Percentiles rank a stretch among this genome's conserved stretches.
phyloP scores from a whole-genome alignment of 2,888 invertebrate species.

The Troides helena region DNA sequence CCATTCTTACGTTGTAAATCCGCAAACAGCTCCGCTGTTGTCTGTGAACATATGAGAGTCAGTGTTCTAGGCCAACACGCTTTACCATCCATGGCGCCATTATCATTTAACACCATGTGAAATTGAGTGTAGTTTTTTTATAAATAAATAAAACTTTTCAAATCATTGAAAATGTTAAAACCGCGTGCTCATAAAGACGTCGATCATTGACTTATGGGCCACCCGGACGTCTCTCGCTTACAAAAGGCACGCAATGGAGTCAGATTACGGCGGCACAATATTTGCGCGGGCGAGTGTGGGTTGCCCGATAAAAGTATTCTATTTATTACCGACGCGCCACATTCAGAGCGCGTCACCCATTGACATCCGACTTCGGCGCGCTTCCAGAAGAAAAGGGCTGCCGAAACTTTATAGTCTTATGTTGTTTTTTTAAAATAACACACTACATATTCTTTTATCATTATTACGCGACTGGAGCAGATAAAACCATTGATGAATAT shows the following conservation, averaged over 20 bases:
- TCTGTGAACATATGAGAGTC: no score
- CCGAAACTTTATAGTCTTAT: slow-evolving; percentile 1
- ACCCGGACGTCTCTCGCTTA: slow-evolving; percentile 35
- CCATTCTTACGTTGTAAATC: no score
- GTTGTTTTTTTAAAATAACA: no score
- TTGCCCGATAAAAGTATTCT: slow-evolving; percentile 77
- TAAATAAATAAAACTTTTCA: not conserved
- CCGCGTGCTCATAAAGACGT: slow-evolving; percentile 27
- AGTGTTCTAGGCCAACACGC: no score
- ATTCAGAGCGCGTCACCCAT: slow-evolving; percentile 74
- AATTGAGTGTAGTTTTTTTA: no score
- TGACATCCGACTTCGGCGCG: slow-evolving; percentile 68
- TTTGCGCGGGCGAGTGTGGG: slow-evolving; percentile 66
- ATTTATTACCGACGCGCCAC: slow-evolving; percentile 72
- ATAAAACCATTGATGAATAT: no score
- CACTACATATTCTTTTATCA: no score
- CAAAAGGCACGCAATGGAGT: slow-evolving; percentile 42
- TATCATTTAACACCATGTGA: no score
- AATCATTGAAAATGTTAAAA: slow-evolving; percentile 20
- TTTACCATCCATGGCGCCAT: no score
- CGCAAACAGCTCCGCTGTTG: no score
- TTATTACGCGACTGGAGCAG: no score
- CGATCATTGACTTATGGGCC: slow-evolving; percentile 36
- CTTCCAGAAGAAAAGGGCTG: slow-evolving; percentile 54
- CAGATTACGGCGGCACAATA: slow-evolving; percentile 63